Evolutionary conservation across 2,797 vertebrate genomes (phyloP).

Genomic region (Babyrousa celebensis): DNA sequence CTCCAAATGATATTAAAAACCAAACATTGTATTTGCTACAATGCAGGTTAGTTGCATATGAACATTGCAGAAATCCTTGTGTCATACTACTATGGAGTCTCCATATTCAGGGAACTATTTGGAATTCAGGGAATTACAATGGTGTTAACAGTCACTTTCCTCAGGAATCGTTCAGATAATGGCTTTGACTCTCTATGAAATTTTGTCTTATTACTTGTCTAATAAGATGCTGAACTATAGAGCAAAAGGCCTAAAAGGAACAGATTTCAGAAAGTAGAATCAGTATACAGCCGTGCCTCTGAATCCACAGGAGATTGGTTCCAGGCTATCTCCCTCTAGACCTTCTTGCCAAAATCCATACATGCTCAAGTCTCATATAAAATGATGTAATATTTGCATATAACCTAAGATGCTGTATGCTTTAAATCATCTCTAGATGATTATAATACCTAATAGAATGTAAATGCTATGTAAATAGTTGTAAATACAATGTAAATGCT

Average conservation of each 20-base stretch:
- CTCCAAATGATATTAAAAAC: background rate
- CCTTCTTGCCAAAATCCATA: background rate
- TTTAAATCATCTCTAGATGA: background rate
- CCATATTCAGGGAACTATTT: background rate
- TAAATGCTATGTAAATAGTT: background rate
- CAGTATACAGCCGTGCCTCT: background rate
- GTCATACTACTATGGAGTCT: background rate
- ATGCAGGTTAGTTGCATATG: background rate
- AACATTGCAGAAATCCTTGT: background rate
- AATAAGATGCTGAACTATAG: background rate
- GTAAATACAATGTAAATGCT: background rate
- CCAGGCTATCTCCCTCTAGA: background rate
- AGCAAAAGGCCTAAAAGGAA: background rate
- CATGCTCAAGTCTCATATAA: background rate
- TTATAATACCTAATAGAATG: background rate
- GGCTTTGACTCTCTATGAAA: background rate
- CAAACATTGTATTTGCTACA: background rate
- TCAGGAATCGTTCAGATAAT: conserved; percentile 9
- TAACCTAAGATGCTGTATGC: background rate
- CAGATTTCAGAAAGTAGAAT: background rate
- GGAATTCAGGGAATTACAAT: background rate
- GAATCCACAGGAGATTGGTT: background rate
- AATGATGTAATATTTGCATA: background rate
- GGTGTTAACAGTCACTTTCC: background rate
- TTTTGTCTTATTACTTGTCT: conserved; percentile 15